These are phyloP conservation scores for Chrysina gloriosa DNA, from an alignment of 2,888 invertebrate genomes.

Conservation along the genomic window DNA sequence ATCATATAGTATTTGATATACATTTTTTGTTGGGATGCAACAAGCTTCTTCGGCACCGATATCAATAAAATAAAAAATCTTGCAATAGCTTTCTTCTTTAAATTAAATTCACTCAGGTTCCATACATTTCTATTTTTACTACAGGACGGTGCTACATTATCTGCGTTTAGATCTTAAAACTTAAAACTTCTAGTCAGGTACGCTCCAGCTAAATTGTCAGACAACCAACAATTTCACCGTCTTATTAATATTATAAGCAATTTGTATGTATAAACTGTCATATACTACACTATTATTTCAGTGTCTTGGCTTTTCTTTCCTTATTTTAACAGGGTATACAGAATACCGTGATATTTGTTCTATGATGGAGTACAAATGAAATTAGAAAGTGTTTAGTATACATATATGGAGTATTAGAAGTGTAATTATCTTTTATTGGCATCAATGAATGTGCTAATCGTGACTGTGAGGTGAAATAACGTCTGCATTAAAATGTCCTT, in stretches of 20 bases:
- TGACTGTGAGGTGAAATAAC: not conserved
- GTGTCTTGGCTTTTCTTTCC: slow-evolving; percentile 14
- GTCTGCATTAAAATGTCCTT: not conserved
- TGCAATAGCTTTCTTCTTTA: no score
- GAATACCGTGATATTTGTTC: no score
- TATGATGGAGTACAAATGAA: no score
- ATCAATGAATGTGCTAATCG: slow-evolving; percentile 22
- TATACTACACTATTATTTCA: not conserved
- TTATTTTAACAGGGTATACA: no score
- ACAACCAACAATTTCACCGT: slow-evolving; percentile 29
- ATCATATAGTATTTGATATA: no score
- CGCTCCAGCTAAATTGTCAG: not conserved
- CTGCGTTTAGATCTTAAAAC: slow-evolving; percentile 18
- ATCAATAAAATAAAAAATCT: no score
- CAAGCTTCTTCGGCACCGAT: no score
- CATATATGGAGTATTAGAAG: not conserved
- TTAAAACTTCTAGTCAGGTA: slow-evolving; percentile 33
- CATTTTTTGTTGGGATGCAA: no score
- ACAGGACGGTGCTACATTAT: not conserved
- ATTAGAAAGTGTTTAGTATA: slow-evolving; percentile 27
- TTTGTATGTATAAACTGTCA: slow-evolving; percentile 16
- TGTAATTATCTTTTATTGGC: slow-evolving; percentile 15
- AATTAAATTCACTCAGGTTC: not conserved
- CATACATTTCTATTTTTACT: slow-evolving; percentile 28
- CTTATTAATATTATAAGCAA: slow-evolving; percentile 30